These are phyloP conservation scores for Xiphophorus birchmanni DNA, from an alignment of 2,797 vertebrate species.

Conservation along the genomic window DNA sequence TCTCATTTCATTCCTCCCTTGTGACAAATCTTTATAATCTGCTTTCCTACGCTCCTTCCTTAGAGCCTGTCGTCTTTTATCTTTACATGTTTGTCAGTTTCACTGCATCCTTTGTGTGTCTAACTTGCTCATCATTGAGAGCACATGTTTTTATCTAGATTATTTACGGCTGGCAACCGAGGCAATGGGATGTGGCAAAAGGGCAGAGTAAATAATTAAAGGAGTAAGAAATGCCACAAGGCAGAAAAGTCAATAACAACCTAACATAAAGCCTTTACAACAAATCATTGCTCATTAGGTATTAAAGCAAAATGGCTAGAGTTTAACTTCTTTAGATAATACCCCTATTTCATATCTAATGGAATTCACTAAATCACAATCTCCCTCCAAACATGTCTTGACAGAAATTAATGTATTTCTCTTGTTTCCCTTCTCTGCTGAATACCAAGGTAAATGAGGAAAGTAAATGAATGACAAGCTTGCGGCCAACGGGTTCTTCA, in stretches of 20 bases:
- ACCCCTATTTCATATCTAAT: conserved; percentile 49
- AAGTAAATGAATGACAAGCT: conserved; percentile 41
- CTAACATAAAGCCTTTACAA: conserved; percentile 42
- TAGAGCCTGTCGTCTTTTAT: conserved; percentile 32
- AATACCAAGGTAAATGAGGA: conserved; percentile 47
- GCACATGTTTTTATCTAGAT: conserved; percentile 27
- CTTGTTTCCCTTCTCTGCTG: conserved; percentile 26
- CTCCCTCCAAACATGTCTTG: conserved; percentile 34
- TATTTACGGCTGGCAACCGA: conserved; percentile 31
- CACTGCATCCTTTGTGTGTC: neutral
- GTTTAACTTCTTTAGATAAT: conserved; percentile 41
- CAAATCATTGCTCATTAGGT: conserved; percentile 54
- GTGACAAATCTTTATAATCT: conserved; percentile 46
- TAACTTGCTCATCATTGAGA: conserved; percentile 32
- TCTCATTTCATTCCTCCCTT: conserved; percentile 47
- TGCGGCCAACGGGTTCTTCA: conserved; percentile 21
- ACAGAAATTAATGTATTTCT: conserved; percentile 44
- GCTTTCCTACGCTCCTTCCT: conserved; percentile 18
- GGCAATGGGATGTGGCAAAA: conserved; percentile 33
- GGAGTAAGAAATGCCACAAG: conserved; percentile 47
- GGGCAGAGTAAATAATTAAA: conserved; percentile 65
- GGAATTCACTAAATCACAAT: conserved; percentile 34
- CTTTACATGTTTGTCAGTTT: conserved; percentile 19
- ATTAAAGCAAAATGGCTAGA: conserved; percentile 32
- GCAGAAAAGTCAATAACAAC: conserved; percentile 58